Evolutionary conservation across 2,888 invertebrate genomes (phyloP), one percentile per base, ranked within the genome.

Genomic region (Ephialtes manifestator): DNA sequence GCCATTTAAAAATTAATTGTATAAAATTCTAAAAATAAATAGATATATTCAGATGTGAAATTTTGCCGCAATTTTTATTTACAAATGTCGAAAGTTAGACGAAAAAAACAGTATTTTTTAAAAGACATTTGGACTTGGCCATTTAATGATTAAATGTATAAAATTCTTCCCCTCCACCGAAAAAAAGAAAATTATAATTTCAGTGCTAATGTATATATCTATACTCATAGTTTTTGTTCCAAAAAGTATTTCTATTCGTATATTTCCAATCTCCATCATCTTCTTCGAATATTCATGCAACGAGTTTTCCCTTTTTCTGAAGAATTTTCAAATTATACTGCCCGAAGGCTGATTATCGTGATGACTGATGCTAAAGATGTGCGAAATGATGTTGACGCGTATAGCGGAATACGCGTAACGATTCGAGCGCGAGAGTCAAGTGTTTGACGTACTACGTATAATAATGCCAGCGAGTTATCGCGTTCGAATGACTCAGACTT

Each of bases 401-500:
- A 24, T 31, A 60, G 18, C 60, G 60, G 31, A 58, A 46, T 58
- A 58, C 58, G 55, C 28, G 18, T 24, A 46, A 10, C 20, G 24
- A 72, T 72, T 72, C 31, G n/a, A 15, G n/a, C 13, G n/a, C 58
- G 24, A 55, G 46, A 3, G 4, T 55, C 13, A 20, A 72, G 53
- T 53, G 55, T 39, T 28, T 13, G 24, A 24, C 55, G 39, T 65
- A 35, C 8, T 65, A 35, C 8, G 39, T 39, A 39, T 39, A 39
- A 39, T 39, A 35, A 58, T 60, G 28, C 46, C 46, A 28, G 35
- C 65, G 81, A 76, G 76, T 81, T 71, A 84, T 77, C 84, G 71
- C 58, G 18, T 48, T 67, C 72, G 28, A 15, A 48, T 84, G 84
- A 84, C 28, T 84, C 80, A 83, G 15, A 51, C 46, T n/a, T 20